Percentiles rank a stretch among this genome's conserved stretches.
phyloP scores from a whole-genome alignment of 1,140 invertebrate genomes.

The Helicoverpa armigera region DNA sequence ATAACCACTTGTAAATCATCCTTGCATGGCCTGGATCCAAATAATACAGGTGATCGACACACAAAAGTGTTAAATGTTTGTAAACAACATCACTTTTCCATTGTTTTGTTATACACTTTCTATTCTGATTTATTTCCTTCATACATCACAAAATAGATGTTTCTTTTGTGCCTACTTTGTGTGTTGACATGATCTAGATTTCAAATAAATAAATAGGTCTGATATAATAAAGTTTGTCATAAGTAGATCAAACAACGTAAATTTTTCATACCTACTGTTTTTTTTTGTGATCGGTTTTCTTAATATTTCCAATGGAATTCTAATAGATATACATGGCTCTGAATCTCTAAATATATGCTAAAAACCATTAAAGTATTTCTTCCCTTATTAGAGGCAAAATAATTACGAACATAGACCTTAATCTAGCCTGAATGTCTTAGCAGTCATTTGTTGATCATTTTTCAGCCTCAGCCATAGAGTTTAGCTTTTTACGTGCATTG shows the following conservation, averaged over 20 bases:
- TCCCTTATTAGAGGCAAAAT: neutral
- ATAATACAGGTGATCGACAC: too few relatives aligned
- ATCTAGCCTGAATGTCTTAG: neutral
- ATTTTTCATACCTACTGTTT: neutral
- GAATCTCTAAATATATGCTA: too few relatives aligned
- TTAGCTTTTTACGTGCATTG: neutral
- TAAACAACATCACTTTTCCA: neutral
- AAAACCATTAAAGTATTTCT: neutral
- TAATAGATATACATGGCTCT: neutral
- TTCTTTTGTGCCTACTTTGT: slow-evolving; percentile 1
- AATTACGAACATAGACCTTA: too few relatives aligned
- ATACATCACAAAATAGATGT: neutral
- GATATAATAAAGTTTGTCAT: slow-evolving; percentile 6
- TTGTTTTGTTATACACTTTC: neutral
- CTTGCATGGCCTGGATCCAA: neutral
- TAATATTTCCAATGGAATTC: neutral
- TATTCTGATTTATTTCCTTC: neutral
- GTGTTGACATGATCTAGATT: slow-evolving; percentile 15
- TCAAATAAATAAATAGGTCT: slow-evolving; percentile 27
- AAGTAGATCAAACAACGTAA: slow-evolving; percentile 37
- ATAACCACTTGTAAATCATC: neutral
- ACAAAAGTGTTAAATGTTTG: slow-evolving; percentile 14
- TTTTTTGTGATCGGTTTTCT: slow-evolving; percentile 7
- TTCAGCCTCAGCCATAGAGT: neutral
- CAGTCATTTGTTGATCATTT: neutral